Percentiles rank a stretch among this genome's conserved stretches.
phyloP scores from a whole-genome alignment of 1,140 invertebrate genomes.

The Aphaenogaster rudis region DNA sequence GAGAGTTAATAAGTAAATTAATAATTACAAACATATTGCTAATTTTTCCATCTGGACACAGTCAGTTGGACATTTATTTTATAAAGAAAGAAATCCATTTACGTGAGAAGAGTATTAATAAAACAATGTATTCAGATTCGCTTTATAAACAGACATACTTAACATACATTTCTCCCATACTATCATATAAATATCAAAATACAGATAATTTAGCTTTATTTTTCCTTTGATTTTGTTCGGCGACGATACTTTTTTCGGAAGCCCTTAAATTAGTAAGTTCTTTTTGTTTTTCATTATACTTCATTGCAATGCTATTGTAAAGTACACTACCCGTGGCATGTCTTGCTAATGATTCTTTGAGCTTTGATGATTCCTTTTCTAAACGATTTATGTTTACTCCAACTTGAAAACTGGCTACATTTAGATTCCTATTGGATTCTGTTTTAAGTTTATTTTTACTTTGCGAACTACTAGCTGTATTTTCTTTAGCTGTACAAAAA shows the following conservation, averaged over 20 bases:
- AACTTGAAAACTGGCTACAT: conserved; percentile 92
- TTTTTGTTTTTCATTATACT: conserved; percentile 89
- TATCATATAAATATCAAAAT: conserved; percentile 87
- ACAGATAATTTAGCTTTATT: conserved; percentile 90
- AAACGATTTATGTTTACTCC: conserved; percentile 91
- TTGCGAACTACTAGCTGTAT: conserved; percentile 78
- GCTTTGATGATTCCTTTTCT: conserved; percentile 90
- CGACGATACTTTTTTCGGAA: conserved; percentile 89
- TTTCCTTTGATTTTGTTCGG: conserved; percentile 91
- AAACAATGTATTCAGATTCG: conserved; percentile 18
- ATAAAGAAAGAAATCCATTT: background rate
- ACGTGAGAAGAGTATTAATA: background rate
- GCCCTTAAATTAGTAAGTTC: conserved; percentile 89
- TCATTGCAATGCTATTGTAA: conserved; percentile 88
- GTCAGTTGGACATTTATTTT: no score
- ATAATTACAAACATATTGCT: no score
- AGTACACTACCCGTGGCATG: conserved; percentile 88
- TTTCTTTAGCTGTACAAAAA: conserved; percentile 73
- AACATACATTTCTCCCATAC: background rate
- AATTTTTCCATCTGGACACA: no score
- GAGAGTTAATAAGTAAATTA: no score
- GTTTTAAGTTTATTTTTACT: conserved; percentile 86
- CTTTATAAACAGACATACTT: conserved; percentile 46
- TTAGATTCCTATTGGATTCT: conserved; percentile 90
- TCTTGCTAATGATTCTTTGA: conserved; percentile 89